Evolutionary conservation across 2,888 invertebrate genomes (phyloP).

Genomic region (Phoronis australis): DNA sequence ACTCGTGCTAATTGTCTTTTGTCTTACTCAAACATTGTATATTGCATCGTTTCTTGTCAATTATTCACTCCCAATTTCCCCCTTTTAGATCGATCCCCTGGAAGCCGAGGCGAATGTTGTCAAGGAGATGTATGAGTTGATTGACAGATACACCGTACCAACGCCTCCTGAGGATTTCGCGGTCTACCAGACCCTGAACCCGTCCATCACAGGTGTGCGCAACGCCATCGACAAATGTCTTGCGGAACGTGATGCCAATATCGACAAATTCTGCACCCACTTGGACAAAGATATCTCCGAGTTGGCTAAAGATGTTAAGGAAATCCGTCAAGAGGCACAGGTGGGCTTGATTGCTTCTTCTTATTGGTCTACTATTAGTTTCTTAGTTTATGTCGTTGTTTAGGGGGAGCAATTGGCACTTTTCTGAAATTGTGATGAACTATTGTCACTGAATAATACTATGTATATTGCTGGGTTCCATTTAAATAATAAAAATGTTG

Average conservation of each 20-base stretch:
- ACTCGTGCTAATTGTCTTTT: too few relatives aligned
- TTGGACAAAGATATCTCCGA: constrained; percentile 73
- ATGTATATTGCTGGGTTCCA: too few relatives aligned
- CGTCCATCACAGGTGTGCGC: constrained; percentile 56
- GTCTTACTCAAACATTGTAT: too few relatives aligned
- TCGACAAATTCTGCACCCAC: constrained; percentile 67
- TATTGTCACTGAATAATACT: too few relatives aligned
- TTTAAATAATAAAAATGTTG: too few relatives aligned
- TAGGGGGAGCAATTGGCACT: too few relatives aligned
- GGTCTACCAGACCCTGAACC: constrained; percentile 49
- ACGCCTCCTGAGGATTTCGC: constrained; percentile 66
- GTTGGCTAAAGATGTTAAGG: constrained; percentile 68
- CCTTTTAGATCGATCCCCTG: constrained; percentile 61
- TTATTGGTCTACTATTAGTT: too few relatives aligned
- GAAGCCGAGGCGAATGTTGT: constrained; percentile 73
- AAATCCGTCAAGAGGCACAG: constrained; percentile 67
- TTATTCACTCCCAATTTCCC: too few relatives aligned
- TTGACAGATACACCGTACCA: constrained; percentile 72
- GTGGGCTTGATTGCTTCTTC: constrained; percentile 54
- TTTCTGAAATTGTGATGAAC: too few relatives aligned
- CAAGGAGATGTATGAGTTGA: constrained; percentile 76
- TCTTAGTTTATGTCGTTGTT: too few relatives aligned
- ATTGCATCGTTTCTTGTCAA: too few relatives aligned
- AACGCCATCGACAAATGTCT: constrained; percentile 67
- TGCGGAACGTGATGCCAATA: constrained; percentile 65